Evolutionary conservation across 2,113 vertebrate genomes (phyloP), one percentile per base, ranked within the genome.

Genomic region (Nettapus auritus): DNA sequence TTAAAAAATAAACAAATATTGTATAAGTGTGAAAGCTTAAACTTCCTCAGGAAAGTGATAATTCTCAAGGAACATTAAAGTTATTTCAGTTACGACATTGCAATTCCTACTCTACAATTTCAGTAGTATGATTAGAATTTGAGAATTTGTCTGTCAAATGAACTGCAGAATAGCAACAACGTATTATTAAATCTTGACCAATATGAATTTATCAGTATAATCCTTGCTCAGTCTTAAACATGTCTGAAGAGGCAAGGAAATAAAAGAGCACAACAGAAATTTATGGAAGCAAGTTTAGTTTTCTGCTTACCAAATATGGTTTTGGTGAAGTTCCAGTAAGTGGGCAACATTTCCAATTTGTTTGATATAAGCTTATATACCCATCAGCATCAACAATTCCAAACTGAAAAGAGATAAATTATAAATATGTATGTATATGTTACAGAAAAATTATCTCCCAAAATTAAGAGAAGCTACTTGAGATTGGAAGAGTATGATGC

Each of bases 341-440:
- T 33, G 98, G 98, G 59, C 97, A 98, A 92, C 97, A 98, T 59
- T 98, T 98, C 98, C 98, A 98, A 70, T 99, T 99, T 97, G 99
- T 99, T 90, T 99, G 99, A 98, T 99, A 99, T 42, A 99, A 98
- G 97, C 99, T 99, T 97, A 99, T 98, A 91, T 98, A 98, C 94
- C 99, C 99, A 89, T 99, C 99, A 89, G 98, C 99, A 97, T 99
- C 99, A 82, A 99, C 98, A 86, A 99, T 98, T 91, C 99, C 99
- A 95, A 99, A 99, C 99, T 99, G 94, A 66, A 89, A 81, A 95
- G 42, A 91, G 52, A 86, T 4, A 66, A 77, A 57, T 21, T 63
- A 4, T 38, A 89, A 90, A 92, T 56, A 50, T 2, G 3, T 10
- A 75, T 11, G 33, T 40, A 89, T 16, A 56, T 20, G 55, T 63